phyloP scores from a whole-genome alignment of 2,113 vertebrate genomes.

The Prunella himalayana region DNA sequence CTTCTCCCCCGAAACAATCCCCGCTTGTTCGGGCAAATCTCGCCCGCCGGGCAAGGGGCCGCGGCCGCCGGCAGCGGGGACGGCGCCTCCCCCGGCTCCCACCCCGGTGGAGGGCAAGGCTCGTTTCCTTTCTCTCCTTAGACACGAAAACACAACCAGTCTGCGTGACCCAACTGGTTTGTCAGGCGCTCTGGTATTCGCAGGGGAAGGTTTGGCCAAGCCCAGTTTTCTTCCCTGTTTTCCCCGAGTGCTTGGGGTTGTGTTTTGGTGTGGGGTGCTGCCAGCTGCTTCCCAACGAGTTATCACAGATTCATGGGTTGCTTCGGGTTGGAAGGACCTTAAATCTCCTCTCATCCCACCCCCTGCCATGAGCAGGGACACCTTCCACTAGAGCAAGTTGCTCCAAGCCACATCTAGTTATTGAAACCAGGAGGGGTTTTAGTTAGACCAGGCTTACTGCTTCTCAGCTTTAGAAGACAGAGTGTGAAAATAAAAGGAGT shows the following conservation, averaged over 20 bases:
- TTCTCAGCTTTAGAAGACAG: not conserved
- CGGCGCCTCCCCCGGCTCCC: not conserved
- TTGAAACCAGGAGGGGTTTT: not conserved
- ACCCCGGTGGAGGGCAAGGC: not conserved
- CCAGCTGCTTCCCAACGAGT: fast-evolving
- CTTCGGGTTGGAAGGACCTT: not conserved
- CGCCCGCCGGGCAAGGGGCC: not conserved
- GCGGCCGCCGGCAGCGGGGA: too few species aligned
- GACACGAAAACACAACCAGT: not conserved
- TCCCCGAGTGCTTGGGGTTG: fast-evolving
- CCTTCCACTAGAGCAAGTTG: not conserved
- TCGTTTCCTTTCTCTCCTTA: not conserved
- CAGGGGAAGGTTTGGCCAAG: not conserved
- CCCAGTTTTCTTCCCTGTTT: not conserved
- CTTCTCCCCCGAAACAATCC: not conserved
- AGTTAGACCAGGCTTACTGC: not conserved
- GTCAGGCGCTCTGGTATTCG: not conserved
- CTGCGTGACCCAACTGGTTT: not conserved
- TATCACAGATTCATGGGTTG: fast-evolving
- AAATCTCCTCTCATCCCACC: not conserved
- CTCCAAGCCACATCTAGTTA: not conserved
- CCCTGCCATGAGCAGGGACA: not conserved
- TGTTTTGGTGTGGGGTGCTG: fast-evolving
- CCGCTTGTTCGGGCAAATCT: not conserved
- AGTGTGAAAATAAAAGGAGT: not conserved